phyloP scores from a whole-genome alignment of 2,113 vertebrate genomes.

The Mustelus asterias region DNA sequence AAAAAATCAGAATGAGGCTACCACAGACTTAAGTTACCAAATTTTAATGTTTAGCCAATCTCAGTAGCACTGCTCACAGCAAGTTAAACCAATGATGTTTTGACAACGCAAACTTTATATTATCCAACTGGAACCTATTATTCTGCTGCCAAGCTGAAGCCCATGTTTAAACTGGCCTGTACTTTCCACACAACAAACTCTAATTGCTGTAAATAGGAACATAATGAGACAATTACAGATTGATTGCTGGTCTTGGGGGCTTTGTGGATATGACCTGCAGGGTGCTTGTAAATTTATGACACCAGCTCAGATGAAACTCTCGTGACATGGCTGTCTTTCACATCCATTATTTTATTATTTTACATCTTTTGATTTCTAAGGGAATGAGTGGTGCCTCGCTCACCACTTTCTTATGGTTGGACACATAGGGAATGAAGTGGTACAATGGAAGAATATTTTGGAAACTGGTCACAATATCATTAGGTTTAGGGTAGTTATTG shows the following conservation, averaged over 20 bases:
- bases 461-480: neutral
- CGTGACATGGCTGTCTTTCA: neutral
- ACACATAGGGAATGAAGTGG: neutral
- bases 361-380: neutral
- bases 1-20: neutral
- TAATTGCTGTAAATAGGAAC: neutral
- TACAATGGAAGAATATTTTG: neutral
- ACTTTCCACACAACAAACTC: neutral
- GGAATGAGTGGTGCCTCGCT: neutral
- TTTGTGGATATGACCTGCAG: neutral
- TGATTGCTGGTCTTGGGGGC: neutral
- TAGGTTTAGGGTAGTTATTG: neutral
- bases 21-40: too few relatives aligned
- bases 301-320: neutral
- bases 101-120: neutral
- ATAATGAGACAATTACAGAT: neutral
- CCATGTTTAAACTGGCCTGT: neutral
- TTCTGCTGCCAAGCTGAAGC: neutral
- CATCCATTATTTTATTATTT: neutral
- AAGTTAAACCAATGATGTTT: neutral
- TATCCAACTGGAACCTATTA: neutral
- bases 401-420: neutral
- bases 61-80: neutral
- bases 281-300: neutral
- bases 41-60: neutral